phyloP scores from a whole-genome alignment of 2,888 invertebrate genomes.

The Dryococelus australis region DNA sequence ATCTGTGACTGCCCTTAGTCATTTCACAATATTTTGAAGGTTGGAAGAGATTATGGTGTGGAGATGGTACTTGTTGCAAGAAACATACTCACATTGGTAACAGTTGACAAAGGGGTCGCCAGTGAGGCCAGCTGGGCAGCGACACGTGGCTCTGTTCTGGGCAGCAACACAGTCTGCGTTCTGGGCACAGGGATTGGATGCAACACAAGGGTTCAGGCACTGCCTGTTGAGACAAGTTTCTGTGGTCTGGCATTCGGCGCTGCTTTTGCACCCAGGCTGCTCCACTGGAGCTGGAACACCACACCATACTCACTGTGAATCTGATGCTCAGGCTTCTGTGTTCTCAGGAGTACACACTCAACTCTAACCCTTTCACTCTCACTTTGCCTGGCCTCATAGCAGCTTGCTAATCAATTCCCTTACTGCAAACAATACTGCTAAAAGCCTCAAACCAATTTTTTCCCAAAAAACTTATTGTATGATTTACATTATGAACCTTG shows the following conservation, averaged over 20 bases:
- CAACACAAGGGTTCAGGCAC: conserved; percentile 79
- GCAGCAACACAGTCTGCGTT: conserved; percentile 80
- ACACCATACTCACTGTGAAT: not conserved
- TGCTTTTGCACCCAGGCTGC: conserved; percentile 71
- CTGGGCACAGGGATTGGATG: conserved; percentile 74
- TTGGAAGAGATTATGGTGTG: too few species aligned
- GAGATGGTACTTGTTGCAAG: not conserved
- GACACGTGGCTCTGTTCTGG: conserved; percentile 79
- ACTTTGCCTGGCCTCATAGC: too few species aligned
- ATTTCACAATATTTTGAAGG: too few species aligned
- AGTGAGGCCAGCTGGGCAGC: conserved; percentile 74
- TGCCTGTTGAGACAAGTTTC: conserved; percentile 75
- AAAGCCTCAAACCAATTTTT: too few species aligned
- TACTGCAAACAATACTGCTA: too few species aligned
- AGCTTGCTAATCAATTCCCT: too few species aligned
- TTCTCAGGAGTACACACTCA: too few species aligned
- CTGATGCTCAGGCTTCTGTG: not conserved
- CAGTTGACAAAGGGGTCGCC: conserved; percentile 87
- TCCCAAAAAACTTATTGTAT: too few species aligned
- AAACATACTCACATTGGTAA: conserved; percentile 59
- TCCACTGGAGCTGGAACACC: conserved; percentile 52
- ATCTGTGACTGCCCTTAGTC: too few species aligned
- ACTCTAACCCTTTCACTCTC: too few species aligned
- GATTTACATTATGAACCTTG: too few species aligned
- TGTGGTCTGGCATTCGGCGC: conserved; percentile 75